phyloP scores from a whole-genome alignment of 2,113 vertebrate genomes.

The Nycticorax nycticorax region DNA sequence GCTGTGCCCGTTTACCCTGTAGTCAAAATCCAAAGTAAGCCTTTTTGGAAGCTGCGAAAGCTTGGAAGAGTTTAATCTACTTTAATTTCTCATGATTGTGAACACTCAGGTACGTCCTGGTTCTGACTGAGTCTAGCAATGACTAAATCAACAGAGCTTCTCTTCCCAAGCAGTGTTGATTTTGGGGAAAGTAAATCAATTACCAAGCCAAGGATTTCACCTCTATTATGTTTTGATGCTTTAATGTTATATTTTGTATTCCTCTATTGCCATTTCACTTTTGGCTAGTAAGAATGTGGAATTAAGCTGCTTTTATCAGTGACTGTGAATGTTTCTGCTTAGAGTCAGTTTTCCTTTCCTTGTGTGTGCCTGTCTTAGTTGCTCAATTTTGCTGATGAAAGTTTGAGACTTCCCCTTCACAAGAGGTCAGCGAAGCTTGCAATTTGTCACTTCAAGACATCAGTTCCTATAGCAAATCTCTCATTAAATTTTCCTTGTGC shows the following conservation, averaged over 20 bases:
- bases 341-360: background rate
- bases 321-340: background rate
- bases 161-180: background rate
- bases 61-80: slow-evolving; percentile 20
- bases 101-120: background rate
- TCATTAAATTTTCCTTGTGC: slow-evolving; percentile 31
- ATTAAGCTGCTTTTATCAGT: background rate
- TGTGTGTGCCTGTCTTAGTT: background rate
- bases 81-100: slow-evolving; percentile 19
- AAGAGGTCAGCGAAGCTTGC: slow-evolving; percentile 12
- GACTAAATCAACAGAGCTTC: background rate
- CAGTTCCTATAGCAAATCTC: slow-evolving; percentile 11
- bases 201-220: background rate
- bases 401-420: slow-evolving; percentile 13
- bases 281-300: background rate
- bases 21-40: slow-evolving; percentile 28
- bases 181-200: background rate
- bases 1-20: background rate
- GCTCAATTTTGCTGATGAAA: slow-evolving; percentile 25
- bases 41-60: background rate
- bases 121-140: background rate
- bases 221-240: background rate
- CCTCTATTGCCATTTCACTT: background rate
- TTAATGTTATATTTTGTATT: background rate
- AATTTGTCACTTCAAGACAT: slow-evolving; percentile 38